Percentiles rank a stretch among this genome's conserved stretches.
Evolutionary conservation across 1,140 invertebrate species (phyloP).

Genomic region (Brachionus rubens): DNA sequence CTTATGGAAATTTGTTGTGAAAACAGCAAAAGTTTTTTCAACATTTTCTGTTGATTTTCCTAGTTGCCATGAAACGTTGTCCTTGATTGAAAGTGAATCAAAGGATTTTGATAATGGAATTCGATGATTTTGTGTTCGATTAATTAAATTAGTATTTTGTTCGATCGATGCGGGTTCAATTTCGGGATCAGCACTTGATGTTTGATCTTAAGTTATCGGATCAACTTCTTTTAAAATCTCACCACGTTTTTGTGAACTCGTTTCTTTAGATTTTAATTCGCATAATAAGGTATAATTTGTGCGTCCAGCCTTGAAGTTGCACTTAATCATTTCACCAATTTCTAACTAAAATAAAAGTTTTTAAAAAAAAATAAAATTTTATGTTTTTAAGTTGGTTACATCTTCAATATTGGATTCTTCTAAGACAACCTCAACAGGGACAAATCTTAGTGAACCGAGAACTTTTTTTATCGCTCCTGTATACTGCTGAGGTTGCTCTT

Average conservation of each 20-base stretch:
- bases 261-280: not conserved
- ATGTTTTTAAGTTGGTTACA: not conserved
- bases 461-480: not conserved
- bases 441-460: not conserved
- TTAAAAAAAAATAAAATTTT: not conserved
- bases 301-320: not conserved
- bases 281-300: not conserved
- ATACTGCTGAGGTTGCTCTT: not conserved
- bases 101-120: not conserved
- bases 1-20: not conserved
- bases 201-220: not conserved
- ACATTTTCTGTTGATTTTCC: not conserved
- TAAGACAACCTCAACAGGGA: not conserved
- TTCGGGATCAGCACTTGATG: not conserved
- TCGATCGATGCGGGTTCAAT: not conserved
- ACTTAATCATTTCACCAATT: not conserved
- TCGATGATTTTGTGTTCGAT: not conserved
- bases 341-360: not conserved
- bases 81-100: not conserved
- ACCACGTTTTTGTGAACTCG: not conserved
- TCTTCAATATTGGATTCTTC: not conserved
- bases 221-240: conserved; percentile 2
- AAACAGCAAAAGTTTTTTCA: not conserved
- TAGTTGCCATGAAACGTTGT: not conserved
- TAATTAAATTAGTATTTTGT: not conserved